Evolutionary conservation across 1,140 invertebrate genomes (phyloP).

Genomic region (Calliopsis andreniformis): DNA sequence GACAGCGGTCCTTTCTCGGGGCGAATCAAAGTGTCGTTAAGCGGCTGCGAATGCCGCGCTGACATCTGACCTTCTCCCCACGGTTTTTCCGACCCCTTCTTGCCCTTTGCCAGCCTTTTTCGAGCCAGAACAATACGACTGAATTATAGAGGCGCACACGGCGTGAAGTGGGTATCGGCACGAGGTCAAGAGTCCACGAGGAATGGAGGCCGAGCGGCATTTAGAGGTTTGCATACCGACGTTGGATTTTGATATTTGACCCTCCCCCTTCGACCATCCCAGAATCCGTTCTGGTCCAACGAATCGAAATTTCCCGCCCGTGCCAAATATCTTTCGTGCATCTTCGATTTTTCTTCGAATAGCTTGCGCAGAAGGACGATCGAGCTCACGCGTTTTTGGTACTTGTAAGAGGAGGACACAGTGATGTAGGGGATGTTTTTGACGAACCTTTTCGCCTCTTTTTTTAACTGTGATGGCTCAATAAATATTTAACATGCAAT

Average conservation of each 20-base stretch:
- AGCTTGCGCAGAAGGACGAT: too few species aligned
- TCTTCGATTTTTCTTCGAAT: background rate
- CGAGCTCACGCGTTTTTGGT: too few species aligned
- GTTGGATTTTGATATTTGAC: constrained; percentile 44
- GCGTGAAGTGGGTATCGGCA: constrained; percentile 64
- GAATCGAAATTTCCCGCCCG: background rate
- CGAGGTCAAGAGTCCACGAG: constrained; percentile 69
- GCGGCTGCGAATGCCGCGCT: constrained; percentile 39
- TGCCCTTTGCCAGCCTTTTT: constrained; percentile 9
- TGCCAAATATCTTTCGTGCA: background rate
- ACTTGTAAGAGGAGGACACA: too few species aligned
- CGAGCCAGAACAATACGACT: constrained; percentile 68
- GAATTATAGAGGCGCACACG: constrained; percentile 68
- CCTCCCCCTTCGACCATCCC: constrained; percentile 17
- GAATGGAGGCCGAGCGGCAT: constrained; percentile 65
- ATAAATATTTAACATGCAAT: too few species aligned
- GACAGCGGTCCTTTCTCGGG: background rate
- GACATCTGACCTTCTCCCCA: constrained; percentile 66
- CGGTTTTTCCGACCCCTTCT: constrained; percentile 16
- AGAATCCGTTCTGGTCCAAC: constrained; percentile 37
- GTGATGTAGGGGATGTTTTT: too few species aligned
- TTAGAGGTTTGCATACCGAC: constrained; percentile 43
- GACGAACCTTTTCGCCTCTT: too few species aligned
- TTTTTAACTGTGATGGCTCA: too few species aligned
- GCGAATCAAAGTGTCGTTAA: constrained; percentile 31